phyloP scores from a whole-genome alignment of 1,140 invertebrate species.

The Onthophagus taurus region DNA sequence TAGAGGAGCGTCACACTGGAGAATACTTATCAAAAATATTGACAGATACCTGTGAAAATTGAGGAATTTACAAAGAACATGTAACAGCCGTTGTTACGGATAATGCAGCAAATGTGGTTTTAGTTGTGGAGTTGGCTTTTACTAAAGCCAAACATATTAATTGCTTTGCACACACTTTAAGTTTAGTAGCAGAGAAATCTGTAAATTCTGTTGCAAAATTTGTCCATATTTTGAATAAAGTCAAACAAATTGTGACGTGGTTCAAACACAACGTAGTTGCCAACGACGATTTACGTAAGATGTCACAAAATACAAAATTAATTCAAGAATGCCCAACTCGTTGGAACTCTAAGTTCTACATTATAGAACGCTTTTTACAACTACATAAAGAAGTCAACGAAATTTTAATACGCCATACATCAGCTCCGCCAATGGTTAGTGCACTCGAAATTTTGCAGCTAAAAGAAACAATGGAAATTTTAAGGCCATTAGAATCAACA shows the following conservation, averaged over 20 bases:
- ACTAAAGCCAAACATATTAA: background rate
- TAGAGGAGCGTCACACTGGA: constrained; percentile 21
- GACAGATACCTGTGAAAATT: constrained; percentile 12
- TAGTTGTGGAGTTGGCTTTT: background rate
- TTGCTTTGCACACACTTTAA: background rate
- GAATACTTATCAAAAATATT: constrained; percentile 20
- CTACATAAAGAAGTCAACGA: background rate
- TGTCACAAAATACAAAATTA: background rate
- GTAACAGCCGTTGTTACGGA: background rate
- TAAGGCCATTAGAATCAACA: background rate
- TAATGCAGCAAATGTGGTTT: background rate
- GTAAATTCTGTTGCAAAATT: background rate
- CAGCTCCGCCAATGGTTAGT: background rate
- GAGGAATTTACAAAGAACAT: constrained; percentile 11
- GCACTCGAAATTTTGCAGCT: background rate
- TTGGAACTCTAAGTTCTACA: background rate
- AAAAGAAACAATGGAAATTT: background rate
- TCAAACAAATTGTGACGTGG: background rate
- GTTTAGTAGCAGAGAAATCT: background rate
- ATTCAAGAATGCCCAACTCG: background rate
- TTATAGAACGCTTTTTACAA: background rate
- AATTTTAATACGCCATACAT: background rate
- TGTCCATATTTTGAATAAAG: background rate
- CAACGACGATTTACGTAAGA: too few species aligned
- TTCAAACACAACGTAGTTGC: too few species aligned